These are phyloP conservation scores for Azorinus chamasolen DNA, from an alignment of 2,888 invertebrate species.

Conservation along the genomic window DNA sequence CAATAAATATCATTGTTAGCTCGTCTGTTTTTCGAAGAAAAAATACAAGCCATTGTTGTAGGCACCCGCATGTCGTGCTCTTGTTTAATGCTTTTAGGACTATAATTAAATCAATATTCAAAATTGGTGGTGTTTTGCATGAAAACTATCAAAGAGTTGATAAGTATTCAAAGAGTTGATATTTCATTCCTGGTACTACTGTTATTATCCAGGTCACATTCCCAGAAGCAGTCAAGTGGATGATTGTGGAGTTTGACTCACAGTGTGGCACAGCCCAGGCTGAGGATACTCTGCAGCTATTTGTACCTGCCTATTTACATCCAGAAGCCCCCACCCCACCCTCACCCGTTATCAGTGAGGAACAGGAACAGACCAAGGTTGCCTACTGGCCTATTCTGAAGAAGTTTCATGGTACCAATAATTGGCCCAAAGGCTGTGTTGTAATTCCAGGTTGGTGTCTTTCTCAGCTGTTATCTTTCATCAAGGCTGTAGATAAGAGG, in stretches of 20 bases:
- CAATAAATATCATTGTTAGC: too few species aligned
- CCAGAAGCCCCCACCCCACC: conserved; percentile 41
- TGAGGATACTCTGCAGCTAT: conserved; percentile 92
- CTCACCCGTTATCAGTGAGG: conserved; percentile 49
- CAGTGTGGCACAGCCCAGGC: conserved; percentile 97
- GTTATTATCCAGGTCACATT: conserved; percentile 95
- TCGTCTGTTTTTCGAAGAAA: too few species aligned
- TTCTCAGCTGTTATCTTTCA: too few species aligned
- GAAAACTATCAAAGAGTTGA: too few species aligned
- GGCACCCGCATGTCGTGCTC: too few species aligned
- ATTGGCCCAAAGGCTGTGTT: conserved; percentile 94
- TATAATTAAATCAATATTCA: too few species aligned
- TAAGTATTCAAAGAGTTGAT: too few species aligned
- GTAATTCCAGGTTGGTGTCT: conserved; percentile 94
- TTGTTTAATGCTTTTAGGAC: too few species aligned
- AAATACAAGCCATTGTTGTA: too few species aligned
- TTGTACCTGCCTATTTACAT: conserved; percentile 83
- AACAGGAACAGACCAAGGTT: conserved; percentile 56
- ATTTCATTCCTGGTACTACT: too few species aligned
- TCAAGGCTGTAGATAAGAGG: too few species aligned
- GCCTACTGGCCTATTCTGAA: conserved; percentile 86
- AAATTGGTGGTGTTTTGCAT: too few species aligned
- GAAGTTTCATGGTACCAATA: conserved; percentile 88
- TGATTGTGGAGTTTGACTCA: conserved; percentile 97
- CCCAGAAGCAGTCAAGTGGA: conserved; percentile 95